A percentile compares a stretch with the other conserved stretches of the same genome.
Evolutionary conservation across 2,113 vertebrate genomes (phyloP).

Genomic region (Suncus etruscus): DNA sequence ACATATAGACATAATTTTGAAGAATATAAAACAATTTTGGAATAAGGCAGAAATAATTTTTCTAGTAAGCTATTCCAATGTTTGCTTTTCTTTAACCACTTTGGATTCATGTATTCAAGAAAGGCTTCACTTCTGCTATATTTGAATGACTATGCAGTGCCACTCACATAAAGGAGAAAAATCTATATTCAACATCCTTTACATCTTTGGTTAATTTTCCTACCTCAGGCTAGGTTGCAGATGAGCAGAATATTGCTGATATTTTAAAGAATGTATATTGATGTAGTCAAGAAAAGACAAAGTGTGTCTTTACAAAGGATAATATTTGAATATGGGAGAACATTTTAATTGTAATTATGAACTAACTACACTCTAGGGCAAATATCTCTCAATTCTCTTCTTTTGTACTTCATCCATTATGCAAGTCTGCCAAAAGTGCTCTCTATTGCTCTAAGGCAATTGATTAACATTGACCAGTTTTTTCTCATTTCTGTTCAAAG

Average conservation of each 20-base stretch:
- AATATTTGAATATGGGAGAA: constrained; percentile 59
- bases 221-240: constrained; percentile 49
- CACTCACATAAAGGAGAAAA: not conserved
- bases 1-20: not conserved
- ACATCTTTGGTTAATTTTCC: constrained; percentile 32
- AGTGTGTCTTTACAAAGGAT: constrained; percentile 39
- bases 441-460: constrained; percentile 75
- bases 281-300: constrained; percentile 1
- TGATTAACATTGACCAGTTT: constrained; percentile 81
- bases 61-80: not conserved
- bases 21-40: constrained; percentile 38
- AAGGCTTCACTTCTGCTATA: not conserved
- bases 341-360: constrained; percentile 70
- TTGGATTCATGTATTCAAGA: not conserved
- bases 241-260: constrained; percentile 57
- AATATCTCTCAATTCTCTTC: constrained; percentile 78
- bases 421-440: constrained; percentile 72
- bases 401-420: constrained; percentile 79
- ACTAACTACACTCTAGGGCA: constrained; percentile 64
- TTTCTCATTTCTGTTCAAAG: constrained; percentile 80
- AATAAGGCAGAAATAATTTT: not conserved
- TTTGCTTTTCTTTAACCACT: not conserved
- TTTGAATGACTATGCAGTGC: not conserved
- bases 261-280: constrained; percentile 47
- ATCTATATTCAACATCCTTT: constrained; percentile 11